A percentile compares a stretch with the other conserved stretches of the same genome.
These are phyloP conservation scores for Gastrophryne carolinensis DNA, from an alignment of 2,797 vertebrate genomes.

Conservation along the genomic window DNA sequence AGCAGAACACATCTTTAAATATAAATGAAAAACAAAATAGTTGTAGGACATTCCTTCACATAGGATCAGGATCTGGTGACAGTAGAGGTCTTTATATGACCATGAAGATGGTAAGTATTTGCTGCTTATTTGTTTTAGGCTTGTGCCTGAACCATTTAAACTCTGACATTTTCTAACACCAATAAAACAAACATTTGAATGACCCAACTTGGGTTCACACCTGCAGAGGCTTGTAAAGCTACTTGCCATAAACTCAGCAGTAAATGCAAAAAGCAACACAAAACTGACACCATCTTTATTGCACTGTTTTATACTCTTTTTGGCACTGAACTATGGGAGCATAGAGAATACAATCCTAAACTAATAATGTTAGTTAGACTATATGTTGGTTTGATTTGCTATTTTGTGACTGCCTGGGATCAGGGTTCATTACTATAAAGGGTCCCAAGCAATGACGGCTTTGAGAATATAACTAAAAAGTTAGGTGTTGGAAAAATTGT, in stretches of 20 bases:
- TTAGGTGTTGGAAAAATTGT: not conserved
- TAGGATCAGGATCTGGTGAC: too few species aligned
- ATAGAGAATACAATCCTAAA: conserved; percentile 5
- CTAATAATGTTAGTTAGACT: not conserved
- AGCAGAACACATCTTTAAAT: too few species aligned
- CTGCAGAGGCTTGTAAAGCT: conserved; percentile 69
- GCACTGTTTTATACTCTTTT: conserved; percentile 65
- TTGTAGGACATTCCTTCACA: too few species aligned
- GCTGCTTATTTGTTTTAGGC: too few species aligned
- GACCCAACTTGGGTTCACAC: conserved; percentile 64
- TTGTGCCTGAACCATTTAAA: too few species aligned
- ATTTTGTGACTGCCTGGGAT: conserved; percentile 6
- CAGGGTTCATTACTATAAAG: not conserved
- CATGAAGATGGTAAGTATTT: too few species aligned
- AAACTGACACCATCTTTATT: conserved; percentile 65
- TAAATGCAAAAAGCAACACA: conserved; percentile 68
- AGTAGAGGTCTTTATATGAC: too few species aligned
- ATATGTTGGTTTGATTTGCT: not conserved
- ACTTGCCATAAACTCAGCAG: conserved; percentile 60
- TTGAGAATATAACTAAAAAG: too few species aligned
- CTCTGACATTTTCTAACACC: conserved; percentile 58
- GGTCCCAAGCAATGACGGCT: too few species aligned
- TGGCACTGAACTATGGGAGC: conserved; percentile 63
- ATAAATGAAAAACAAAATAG: too few species aligned
- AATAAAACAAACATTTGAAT: conserved; percentile 62